phyloP scores from a whole-genome alignment of 2,888 invertebrate species.

The Leptopilina drosophilae region DNA sequence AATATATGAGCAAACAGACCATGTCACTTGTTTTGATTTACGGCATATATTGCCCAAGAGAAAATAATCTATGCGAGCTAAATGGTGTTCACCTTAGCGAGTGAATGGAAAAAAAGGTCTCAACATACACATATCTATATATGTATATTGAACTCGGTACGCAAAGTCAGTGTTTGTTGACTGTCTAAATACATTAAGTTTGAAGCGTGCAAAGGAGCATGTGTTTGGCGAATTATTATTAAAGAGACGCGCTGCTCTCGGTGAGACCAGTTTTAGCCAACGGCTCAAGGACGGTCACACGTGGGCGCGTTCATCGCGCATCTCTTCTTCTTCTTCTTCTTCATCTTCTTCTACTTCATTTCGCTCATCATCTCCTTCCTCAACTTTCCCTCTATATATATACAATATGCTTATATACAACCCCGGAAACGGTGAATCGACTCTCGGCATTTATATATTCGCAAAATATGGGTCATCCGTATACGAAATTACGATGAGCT shows the following conservation, averaged over 20 bases:
- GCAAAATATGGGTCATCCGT: constrained; percentile 52
- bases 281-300: constrained; percentile 60
- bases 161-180: constrained; percentile 17
- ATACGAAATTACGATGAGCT: constrained; percentile 54
- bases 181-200: constrained; percentile 49
- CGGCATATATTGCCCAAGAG: background rate
- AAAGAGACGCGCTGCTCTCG: constrained; percentile 46
- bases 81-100: constrained; percentile 11
- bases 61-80: constrained; percentile 45
- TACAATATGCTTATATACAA: background rate
- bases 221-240: constrained; percentile 12
- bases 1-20: constrained; percentile 3
- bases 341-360: constrained; percentile 43
- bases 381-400: constrained; percentile 29
- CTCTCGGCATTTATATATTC: constrained; percentile 43
- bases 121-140: no score
- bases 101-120: background rate
- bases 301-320: background rate
- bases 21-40: constrained; percentile 20
- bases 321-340: constrained; percentile 41
- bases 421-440: constrained; percentile 48
- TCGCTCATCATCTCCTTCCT: constrained; percentile 9
- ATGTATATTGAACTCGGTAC: background rate
- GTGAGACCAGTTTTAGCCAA: constrained; percentile 63
- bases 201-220: background rate